Percentiles rank a stretch among this genome's conserved stretches.
These are phyloP conservation scores for Tupaia chinensis DNA, from an alignment of 2,113 vertebrate species.

Conservation along the genomic window DNA sequence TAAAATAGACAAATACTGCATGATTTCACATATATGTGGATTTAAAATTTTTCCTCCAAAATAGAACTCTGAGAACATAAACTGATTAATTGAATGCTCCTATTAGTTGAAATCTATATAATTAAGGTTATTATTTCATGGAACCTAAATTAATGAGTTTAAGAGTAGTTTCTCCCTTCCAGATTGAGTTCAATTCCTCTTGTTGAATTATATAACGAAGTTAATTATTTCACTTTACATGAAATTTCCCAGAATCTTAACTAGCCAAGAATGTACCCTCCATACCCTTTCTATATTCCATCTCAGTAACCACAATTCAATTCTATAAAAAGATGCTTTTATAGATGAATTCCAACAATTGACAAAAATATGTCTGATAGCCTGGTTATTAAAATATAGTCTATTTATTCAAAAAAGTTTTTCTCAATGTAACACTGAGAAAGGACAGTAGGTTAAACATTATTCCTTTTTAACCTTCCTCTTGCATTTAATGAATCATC, in stretches of 20 bases:
- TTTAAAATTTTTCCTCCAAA: conserved; percentile 34
- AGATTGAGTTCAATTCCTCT: neutral
- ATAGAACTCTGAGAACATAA: neutral
- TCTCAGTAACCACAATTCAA: neutral
- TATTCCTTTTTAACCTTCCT: conserved; percentile 69
- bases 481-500: conserved; percentile 77
- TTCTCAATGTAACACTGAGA: conserved; percentile 56
- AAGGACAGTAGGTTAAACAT: conserved; percentile 62
- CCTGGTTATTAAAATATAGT: conserved; percentile 32
- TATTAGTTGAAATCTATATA: conserved; percentile 38
- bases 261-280: neutral
- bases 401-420: conserved; percentile 48
- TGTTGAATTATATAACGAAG: neutral
- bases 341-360: conserved; percentile 6
- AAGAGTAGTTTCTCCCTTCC: neutral
- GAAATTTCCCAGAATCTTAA: neutral
- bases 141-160: neutral
- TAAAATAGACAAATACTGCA: neutral
- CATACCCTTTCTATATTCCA: neutral
- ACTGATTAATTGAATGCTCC: neutral
- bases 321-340: neutral
- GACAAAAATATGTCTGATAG: neutral
- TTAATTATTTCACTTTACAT: neutral
- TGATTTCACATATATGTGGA: neutral
- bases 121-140: neutral